These are phyloP conservation scores for Stramonita haemastoma DNA, from an alignment of 2,888 invertebrate genomes.

Conservation along the genomic window DNA sequence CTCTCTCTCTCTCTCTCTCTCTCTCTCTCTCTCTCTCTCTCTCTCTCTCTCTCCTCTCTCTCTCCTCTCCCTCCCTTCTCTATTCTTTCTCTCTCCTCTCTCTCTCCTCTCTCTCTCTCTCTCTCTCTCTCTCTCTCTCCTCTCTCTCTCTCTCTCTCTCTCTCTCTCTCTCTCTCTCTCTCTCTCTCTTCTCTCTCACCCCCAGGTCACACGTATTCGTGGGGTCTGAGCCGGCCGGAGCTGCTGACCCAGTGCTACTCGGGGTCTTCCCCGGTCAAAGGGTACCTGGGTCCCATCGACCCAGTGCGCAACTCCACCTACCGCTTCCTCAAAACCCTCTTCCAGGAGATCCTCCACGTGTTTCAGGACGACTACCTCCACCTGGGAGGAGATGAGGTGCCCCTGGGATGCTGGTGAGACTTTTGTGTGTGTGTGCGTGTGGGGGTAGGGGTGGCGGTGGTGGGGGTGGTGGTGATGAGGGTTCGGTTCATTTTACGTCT, in stretches of 20 bases:
- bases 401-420: constrained; percentile 88
- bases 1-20: too few relatives aligned
- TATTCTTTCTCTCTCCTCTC: too few relatives aligned
- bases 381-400: constrained; percentile 95
- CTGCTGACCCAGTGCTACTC: constrained; percentile 75
- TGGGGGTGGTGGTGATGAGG: too few relatives aligned
- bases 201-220: constrained; percentile 76
- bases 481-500: too few relatives aligned
- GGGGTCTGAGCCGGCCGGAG: constrained; percentile 75
- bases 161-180: background rate
- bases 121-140: background rate
- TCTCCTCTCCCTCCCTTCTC: too few relatives aligned
- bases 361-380: constrained; percentile 91
- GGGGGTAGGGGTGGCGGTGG: background rate
- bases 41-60: too few relatives aligned
- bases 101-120: background rate
- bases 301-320: constrained; percentile 85
- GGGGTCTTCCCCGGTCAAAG: constrained; percentile 75
- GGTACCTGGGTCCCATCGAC: constrained; percentile 88
- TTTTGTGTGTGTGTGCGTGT: background rate
- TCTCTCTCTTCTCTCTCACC: background rate
- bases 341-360: constrained; percentile 84
- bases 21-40: too few relatives aligned
- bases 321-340: constrained; percentile 83
- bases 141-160: background rate